These are phyloP conservation scores for Temnothorax unifasciatus DNA, from an alignment of 2,888 invertebrate genomes.

Conservation along the genomic window DNA sequence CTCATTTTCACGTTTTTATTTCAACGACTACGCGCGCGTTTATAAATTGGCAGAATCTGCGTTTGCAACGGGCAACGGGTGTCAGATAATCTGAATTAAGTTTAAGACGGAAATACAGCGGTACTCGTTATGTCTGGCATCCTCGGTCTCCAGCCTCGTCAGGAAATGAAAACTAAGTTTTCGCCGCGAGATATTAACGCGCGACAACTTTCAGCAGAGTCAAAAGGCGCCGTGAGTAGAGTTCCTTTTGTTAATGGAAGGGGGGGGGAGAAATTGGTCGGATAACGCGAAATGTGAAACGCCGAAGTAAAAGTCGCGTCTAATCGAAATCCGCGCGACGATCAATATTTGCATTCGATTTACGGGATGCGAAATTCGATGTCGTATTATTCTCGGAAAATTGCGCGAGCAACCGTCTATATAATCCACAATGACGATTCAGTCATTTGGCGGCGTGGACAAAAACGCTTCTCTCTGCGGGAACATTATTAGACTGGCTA, in stretches of 20 bases:
- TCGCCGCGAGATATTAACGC: conserved; percentile 58
- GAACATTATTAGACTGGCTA: conserved; percentile 64
- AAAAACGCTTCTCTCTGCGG: conserved; percentile 55
- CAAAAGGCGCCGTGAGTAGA: conserved; percentile 26
- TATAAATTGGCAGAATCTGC: conserved; percentile 26
- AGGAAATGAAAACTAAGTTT: conserved; percentile 68
- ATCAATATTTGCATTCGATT: conserved; percentile 66
- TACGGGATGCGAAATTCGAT: conserved; percentile 19
- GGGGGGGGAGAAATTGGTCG: neutral
- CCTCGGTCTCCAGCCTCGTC: neutral
- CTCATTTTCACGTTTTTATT: neutral
- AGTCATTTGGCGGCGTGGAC: conserved; percentile 33
- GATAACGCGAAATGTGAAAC: conserved; percentile 50
- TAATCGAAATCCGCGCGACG: conserved; percentile 51
- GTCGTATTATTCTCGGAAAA: conserved; percentile 61
- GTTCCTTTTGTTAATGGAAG: conserved; percentile 64
- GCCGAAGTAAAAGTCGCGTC: conserved; percentile 33
- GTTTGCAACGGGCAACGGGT: neutral
- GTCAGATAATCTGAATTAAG: conserved; percentile 55
- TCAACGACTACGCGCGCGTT: conserved; percentile 3
- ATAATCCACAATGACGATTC: conserved; percentile 52
- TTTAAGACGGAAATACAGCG: conserved; percentile 37
- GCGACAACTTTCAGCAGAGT: conserved; percentile 23
- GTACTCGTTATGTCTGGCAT: conserved; percentile 30
- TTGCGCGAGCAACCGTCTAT: conserved; percentile 50